A percentile compares a stretch with the other conserved stretches of the same genome.
phyloP scores from a whole-genome alignment of 1,140 invertebrate species.

The Calliopsis andreniformis region DNA sequence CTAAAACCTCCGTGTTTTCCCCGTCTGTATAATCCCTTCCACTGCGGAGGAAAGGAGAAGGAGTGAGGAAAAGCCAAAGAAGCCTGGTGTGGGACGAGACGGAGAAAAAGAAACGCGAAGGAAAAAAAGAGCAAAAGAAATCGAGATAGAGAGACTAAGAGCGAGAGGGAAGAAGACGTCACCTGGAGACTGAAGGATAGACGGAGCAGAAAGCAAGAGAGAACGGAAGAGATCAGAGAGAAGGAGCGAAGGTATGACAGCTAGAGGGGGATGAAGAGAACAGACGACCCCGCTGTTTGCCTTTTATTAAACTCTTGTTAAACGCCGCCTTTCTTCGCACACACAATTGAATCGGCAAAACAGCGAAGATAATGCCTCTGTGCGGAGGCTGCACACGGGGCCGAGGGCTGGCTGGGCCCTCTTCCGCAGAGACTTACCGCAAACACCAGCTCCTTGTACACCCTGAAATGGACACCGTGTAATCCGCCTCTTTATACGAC shows the following conservation, averaged over 20 bases:
- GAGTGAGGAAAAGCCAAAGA: neutral
- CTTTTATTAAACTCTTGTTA: slow-evolving; percentile 82
- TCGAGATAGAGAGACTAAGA: neutral
- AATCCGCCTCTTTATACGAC: slow-evolving; percentile 68
- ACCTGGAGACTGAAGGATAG: too few species aligned
- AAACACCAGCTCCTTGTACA: slow-evolving; percentile 64
- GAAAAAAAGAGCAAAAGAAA: neutral
- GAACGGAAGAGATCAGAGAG: slow-evolving; percentile 14
- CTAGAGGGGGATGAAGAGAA: slow-evolving; percentile 18
- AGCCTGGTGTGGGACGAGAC: neutral
- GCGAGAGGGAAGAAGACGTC: neutral
- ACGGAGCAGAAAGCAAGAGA: neutral
- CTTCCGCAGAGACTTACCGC: slow-evolving; percentile 54
- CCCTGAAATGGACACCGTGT: slow-evolving; percentile 78
- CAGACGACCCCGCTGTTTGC: slow-evolving; percentile 74
- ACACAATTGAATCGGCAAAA: slow-evolving; percentile 81
- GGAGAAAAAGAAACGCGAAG: neutral
- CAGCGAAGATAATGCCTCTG: slow-evolving; percentile 77
- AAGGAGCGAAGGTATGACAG: slow-evolving; percentile 1
- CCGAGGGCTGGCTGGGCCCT: slow-evolving; percentile 41
- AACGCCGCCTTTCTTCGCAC: slow-evolving; percentile 78
- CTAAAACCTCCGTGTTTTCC: neutral
- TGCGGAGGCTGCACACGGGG: slow-evolving; percentile 32
- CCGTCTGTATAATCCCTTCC: slow-evolving; percentile 15
- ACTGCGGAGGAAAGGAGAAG: neutral